Conservation (phyloP, 2,797 vertebrate genomes). For the Tenualosa ilisha region DNA sequence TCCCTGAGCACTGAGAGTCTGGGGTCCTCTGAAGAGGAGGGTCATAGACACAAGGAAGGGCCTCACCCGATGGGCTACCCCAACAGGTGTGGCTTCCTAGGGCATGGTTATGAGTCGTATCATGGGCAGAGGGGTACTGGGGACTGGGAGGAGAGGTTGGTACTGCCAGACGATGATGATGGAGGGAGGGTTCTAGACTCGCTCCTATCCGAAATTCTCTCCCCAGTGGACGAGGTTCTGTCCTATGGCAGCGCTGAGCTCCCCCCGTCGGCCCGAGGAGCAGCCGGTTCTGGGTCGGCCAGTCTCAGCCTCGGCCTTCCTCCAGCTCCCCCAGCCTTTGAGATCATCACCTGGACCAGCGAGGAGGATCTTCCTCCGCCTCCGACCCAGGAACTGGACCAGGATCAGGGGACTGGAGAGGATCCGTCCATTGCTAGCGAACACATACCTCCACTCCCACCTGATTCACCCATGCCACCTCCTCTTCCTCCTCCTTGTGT, state of each 20-base stretch:
- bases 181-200: constrained; percentile 33
- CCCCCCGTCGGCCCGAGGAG: constrained; percentile 54
- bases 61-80: background rate
- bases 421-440: constrained; percentile 59
- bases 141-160: background rate
- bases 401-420: constrained; percentile 56
- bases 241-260: constrained; percentile 73
- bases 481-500: background rate
- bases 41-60: constrained; percentile 32
- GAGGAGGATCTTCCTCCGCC: constrained; percentile 66
- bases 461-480: constrained; percentile 35
- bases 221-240: constrained; percentile 70
- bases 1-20: constrained; percentile 48
- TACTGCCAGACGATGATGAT: background rate
- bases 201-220: constrained; percentile 65
- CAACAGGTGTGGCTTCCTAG: background rate
- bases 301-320: constrained; percentile 56
- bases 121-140: background rate
- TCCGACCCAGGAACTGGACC: background rate
- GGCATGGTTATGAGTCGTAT: background rate
- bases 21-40: constrained; percentile 47
- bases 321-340: constrained; percentile 57
- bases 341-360: constrained; percentile 57
- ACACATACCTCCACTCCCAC: constrained; percentile 59
- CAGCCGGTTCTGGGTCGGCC: constrained; percentile 42